Evolutionary conservation across 2,797 vertebrate genomes (phyloP).

Genomic region (Anguilla obscura): DNA sequence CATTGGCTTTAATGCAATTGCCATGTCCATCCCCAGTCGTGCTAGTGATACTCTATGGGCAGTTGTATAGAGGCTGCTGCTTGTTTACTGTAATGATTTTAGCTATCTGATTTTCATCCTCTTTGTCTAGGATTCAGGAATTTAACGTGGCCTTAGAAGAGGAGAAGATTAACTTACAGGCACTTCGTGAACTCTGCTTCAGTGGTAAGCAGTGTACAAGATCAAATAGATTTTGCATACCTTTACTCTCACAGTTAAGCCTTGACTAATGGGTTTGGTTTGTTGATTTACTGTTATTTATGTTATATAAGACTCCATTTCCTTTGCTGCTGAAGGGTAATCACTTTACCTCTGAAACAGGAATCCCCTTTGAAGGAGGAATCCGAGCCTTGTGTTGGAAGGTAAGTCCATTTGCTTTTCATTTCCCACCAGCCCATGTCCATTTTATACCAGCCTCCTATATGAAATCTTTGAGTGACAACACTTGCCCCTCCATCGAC

Average conservation of each 20-base stretch:
- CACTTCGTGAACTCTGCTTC: constrained; percentile 88
- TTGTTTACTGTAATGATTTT: not conserved
- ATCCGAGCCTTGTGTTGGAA: constrained; percentile 97
- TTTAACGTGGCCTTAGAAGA: constrained; percentile 85
- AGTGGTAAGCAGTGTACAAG: constrained; percentile 74
- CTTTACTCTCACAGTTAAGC: not conserved
- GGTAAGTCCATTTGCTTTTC: constrained; percentile 69
- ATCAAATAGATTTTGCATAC: not conserved
- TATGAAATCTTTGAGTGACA: not conserved
- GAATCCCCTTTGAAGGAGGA: constrained; percentile 94
- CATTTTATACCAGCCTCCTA: not conserved
- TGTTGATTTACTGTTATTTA: not conserved
- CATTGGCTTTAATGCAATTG: not conserved
- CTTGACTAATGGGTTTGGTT: not conserved
- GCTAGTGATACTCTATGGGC: not conserved
- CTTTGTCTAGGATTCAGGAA: constrained; percentile 85
- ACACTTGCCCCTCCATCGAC: not conserved
- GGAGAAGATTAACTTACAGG: constrained; percentile 78
- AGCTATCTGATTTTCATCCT: not conserved
- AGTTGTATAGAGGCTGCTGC: not conserved
- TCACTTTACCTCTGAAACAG: constrained; percentile 60
- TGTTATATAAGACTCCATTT: not conserved
- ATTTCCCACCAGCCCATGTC: not conserved
- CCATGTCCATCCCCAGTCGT: not conserved
- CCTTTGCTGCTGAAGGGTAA: not conserved